These are phyloP conservation scores for Idaea biselata DNA, from an alignment of 2,888 invertebrate species.

Conservation along the genomic window DNA sequence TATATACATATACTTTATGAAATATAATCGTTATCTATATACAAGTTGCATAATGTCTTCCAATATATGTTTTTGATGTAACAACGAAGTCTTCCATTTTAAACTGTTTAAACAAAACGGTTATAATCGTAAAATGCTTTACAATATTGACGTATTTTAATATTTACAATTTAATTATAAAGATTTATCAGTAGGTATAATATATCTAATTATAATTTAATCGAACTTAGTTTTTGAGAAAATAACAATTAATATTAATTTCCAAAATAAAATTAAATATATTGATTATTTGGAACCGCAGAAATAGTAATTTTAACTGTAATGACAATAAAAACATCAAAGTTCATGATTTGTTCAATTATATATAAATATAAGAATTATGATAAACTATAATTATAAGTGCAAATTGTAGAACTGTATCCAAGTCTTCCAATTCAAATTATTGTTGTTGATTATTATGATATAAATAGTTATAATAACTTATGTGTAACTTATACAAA, in stretches of 20 bases:
- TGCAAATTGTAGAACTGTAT: constrained; percentile 20
- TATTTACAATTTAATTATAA: background rate
- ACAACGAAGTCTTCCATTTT: constrained; percentile 76
- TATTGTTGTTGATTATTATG: constrained; percentile 28
- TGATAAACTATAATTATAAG: constrained; percentile 8
- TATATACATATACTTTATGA: constrained; percentile 23
- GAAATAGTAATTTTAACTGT: background rate
- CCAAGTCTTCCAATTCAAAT: constrained; percentile 42
- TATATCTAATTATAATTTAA: background rate
- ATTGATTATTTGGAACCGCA: background rate
- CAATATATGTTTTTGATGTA: constrained; percentile 49
- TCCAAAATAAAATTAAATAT: background rate
- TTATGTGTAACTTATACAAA: constrained; percentile 34
- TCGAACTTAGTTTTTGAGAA: background rate
- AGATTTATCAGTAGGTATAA: background rate
- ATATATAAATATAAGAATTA: constrained; percentile 4
- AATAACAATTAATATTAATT: background rate
- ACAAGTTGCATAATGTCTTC: constrained; percentile 56
- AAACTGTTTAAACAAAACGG: constrained; percentile 26
- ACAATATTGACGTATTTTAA: constrained; percentile 11
- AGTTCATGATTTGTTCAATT: background rate
- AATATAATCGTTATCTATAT: constrained; percentile 21
- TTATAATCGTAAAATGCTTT: constrained; percentile 30
- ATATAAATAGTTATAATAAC: constrained; percentile 12
- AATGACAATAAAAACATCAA: background rate